Conservation (phyloP, 2,113 vertebrate genomes). For the Neolamprologus toae region DNA sequence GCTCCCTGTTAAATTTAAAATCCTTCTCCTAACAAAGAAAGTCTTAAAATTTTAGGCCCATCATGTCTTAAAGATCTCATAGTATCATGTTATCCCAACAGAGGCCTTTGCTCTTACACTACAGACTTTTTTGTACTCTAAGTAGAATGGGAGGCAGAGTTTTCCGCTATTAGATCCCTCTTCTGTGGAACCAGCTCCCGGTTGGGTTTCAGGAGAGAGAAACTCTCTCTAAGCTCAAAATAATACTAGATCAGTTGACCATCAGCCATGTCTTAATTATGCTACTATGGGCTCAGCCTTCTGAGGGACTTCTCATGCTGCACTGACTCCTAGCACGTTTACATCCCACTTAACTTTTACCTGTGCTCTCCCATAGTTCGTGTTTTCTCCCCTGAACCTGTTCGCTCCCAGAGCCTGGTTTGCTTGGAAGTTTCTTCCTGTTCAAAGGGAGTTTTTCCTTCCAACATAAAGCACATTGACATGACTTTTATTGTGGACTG, state of each 20-base stretch:
- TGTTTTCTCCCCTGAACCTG: neutral
- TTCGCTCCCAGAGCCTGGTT: neutral
- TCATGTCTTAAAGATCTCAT: neutral
- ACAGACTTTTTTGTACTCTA: neutral
- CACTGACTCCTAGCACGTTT: neutral
- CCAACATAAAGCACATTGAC: neutral
- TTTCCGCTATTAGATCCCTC: neutral
- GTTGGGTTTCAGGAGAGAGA: neutral
- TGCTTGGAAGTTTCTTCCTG: neutral
- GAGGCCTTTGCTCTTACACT: neutral
- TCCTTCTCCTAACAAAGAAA: neutral
- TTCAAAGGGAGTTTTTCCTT: neutral
- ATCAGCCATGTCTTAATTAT: neutral
- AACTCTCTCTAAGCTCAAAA: neutral
- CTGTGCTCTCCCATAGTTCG: neutral
- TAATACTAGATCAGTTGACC: neutral
- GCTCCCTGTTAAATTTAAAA: neutral
- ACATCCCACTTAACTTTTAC: neutral
- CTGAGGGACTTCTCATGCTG: neutral
- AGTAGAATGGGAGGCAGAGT: neutral
- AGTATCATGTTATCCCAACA: neutral
- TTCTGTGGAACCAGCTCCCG: neutral
- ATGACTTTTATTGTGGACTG: neutral
- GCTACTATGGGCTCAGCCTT: neutral
- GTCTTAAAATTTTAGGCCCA: neutral